These are phyloP conservation scores for Cavia aperea DNA, from an alignment of 2,113 vertebrate species.

Conservation along the genomic window DNA sequence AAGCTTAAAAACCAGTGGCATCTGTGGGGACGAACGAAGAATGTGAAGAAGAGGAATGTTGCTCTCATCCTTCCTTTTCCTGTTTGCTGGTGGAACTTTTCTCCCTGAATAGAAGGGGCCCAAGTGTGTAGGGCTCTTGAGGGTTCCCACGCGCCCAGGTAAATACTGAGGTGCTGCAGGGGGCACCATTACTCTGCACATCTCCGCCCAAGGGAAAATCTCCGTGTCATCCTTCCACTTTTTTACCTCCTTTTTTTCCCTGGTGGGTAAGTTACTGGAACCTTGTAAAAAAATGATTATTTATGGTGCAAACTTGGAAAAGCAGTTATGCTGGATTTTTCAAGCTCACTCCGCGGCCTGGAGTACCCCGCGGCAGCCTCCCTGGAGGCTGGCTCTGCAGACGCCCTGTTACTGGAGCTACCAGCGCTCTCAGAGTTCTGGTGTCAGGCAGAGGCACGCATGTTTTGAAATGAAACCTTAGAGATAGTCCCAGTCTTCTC, in stretches of 20 bases:
- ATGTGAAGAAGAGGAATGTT: not conserved
- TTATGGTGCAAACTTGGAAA: constrained; percentile 60
- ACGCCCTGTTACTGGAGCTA: not conserved
- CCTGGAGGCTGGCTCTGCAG: not conserved
- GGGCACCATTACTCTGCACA: not conserved
- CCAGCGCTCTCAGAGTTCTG: not conserved
- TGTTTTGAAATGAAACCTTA: constrained; percentile 21
- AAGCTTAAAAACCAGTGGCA: not conserved
- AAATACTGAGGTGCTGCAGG: not conserved
- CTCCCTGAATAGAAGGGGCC: rapidly evolving
- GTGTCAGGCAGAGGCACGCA: not conserved
- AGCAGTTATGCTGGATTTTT: constrained; percentile 45
- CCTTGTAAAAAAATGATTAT: constrained; percentile 47
- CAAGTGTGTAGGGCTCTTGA: rapidly evolving
- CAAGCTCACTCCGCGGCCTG: not conserved
- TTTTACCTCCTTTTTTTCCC: not conserved
- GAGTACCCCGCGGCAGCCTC: not conserved
- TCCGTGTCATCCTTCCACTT: not conserved
- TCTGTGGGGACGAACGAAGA: not conserved
- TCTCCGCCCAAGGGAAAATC: not conserved
- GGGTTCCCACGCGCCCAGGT: rapidly evolving
- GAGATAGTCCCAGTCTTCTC: not conserved
- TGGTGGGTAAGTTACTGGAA: constrained; percentile 58
- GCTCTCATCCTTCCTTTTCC: not conserved
- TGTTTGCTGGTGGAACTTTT: not conserved